Evolutionary conservation across 2,113 vertebrate species (phyloP).

Genomic region (chimpanzee (Pan troglodytes)): NHGRI_mPanTro3-v2.1_pri NC_072419.2:49425001-49425500

Average conservation of each 20-base stretch:
- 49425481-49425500: background rate
- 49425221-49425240: no score
- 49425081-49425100: background rate
- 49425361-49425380: background rate
- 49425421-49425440: background rate
- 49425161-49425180: background rate
- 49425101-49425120: background rate
- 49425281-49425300: no score
- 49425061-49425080: background rate
- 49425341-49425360: background rate
- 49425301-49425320: no score
- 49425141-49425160: background rate
- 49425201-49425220: no score
- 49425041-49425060: background rate
- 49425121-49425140: background rate
- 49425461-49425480: background rate
- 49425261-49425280: no score
- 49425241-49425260: no score
- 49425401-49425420: conserved; percentile 17
- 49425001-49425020: background rate
- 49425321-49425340: no score
- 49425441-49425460: background rate
- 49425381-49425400: background rate
- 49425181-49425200: background rate
- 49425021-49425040: background rate